Conservation (phyloP, 2,797 vertebrate species). For the Jordanella pulchra region DNA sequence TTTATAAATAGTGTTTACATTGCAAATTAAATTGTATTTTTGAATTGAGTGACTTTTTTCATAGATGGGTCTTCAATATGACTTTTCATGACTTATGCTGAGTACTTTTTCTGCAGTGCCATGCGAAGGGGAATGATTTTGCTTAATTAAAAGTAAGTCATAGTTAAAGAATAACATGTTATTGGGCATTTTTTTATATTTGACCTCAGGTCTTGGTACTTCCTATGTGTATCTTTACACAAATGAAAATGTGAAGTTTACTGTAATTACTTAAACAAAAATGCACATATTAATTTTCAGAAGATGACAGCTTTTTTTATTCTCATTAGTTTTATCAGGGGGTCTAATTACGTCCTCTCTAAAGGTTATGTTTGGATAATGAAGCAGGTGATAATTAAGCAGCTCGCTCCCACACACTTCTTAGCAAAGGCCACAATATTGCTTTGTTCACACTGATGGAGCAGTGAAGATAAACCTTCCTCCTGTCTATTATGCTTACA, state of each 20-base stretch:
- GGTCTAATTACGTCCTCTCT: constrained; percentile 57
- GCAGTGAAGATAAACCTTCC: constrained; percentile 59
- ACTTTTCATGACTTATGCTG: constrained; percentile 18
- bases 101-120: constrained; percentile 1
- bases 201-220: neutral
- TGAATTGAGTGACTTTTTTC: too few species aligned
- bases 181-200: neutral
- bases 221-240: neutral
- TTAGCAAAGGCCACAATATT: constrained; percentile 56
- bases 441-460: constrained; percentile 66
- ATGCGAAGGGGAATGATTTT: neutral
- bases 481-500: constrained; percentile 65
- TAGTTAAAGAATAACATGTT: neutral
- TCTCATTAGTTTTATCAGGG: constrained; percentile 45
- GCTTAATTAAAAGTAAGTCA: neutral
- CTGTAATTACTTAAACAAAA: constrained; percentile 26
- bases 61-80: too few species aligned
- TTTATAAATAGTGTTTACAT: constrained; percentile 75
- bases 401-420: constrained; percentile 53
- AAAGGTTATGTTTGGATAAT: constrained; percentile 66
- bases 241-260: neutral
- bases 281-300: constrained; percentile 32
- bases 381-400: constrained; percentile 61
- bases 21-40: constrained; percentile 34
- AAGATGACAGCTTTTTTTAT: constrained; percentile 26